These are phyloP conservation scores for Lucifuga dentata DNA, from an alignment of 2,113 vertebrate genomes.

Conservation along the genomic window DNA sequence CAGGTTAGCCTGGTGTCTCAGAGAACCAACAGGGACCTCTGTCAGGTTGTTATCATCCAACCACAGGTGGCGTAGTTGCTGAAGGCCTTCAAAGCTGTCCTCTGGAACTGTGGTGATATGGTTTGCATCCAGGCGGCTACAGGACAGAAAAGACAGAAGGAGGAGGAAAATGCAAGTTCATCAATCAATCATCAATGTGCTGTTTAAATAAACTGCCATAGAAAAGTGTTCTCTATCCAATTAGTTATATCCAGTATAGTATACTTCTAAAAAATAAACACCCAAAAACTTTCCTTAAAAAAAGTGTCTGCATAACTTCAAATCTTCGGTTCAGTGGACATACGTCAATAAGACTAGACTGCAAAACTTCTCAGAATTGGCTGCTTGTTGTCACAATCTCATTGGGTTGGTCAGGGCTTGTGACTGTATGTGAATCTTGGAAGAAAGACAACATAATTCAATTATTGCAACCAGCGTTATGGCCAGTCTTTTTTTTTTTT, in stretches of 20 bases:
- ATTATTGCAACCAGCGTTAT: background rate
- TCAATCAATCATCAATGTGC: background rate
- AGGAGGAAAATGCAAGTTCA: background rate
- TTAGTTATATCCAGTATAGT: background rate
- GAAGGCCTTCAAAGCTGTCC: constrained; percentile 93
- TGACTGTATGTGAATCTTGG: background rate
- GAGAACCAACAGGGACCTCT: constrained; percentile 88
- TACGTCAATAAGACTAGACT: no score
- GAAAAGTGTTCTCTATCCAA: no score
- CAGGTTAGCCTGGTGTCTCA: constrained; percentile 92
- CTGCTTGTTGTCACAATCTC: no score
- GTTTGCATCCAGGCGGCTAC: constrained; percentile 95
- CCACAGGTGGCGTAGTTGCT: constrained; percentile 96
- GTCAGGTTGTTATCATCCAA: constrained; percentile 95
- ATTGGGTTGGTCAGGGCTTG: no score
- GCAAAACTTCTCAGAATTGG: no score
- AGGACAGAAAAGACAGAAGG: constrained; percentile 1
- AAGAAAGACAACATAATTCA: background rate
- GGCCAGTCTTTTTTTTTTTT: background rate
- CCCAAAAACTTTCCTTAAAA: no score
- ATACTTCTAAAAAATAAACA: background rate
- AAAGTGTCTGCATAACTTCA: background rate
- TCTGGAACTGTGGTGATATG: constrained; percentile 93
- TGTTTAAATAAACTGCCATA: background rate
- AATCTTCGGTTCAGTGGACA: background rate